phyloP scores from a whole-genome alignment of 2,797 vertebrate species.

The Molossus molossus region DNA sequence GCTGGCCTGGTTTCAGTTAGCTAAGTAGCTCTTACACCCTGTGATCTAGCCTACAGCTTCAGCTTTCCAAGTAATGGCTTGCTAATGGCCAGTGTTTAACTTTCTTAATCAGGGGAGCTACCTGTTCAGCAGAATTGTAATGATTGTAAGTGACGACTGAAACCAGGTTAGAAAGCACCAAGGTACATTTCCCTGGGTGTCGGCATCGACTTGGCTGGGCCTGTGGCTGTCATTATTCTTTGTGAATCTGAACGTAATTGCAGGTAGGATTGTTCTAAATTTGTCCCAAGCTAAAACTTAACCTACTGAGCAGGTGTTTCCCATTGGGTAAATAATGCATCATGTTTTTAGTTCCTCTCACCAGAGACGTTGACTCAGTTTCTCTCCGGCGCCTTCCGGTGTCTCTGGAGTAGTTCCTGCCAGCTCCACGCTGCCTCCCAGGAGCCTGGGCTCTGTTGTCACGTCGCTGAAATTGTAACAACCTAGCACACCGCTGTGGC shows the following conservation, averaged over 20 bases:
- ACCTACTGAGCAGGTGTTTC: conserved; percentile 7
- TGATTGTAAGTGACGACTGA: conserved; percentile 78
- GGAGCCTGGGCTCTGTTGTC: background rate
- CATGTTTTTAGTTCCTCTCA: background rate
- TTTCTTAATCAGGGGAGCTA: conserved; percentile 79
- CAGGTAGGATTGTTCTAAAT: conserved; percentile 63
- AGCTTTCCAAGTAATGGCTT: conserved; percentile 83
- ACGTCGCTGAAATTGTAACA: background rate
- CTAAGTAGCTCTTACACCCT: conserved; percentile 78
- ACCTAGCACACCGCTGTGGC: background rate
- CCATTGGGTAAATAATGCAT: background rate
- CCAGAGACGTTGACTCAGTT: conserved; percentile 36
- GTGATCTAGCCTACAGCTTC: conserved; percentile 77
- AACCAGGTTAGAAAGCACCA: conserved; percentile 82
- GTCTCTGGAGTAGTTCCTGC: background rate
- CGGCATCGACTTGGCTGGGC: conserved; percentile 50
- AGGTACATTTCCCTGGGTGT: conserved; percentile 73
- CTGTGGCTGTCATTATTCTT: conserved; percentile 49
- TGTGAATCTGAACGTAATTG: conserved; percentile 57
- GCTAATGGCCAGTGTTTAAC: conserved; percentile 82
- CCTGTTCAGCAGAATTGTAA: conserved; percentile 83
- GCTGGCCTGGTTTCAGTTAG: conserved; percentile 80
- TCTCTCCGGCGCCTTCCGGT: background rate
- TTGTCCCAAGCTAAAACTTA: background rate
- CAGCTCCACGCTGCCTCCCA: background rate